These are phyloP conservation scores for Furcifer pardalis DNA, from an alignment of 2,797 vertebrate genomes.

Conservation along the genomic window DNA sequence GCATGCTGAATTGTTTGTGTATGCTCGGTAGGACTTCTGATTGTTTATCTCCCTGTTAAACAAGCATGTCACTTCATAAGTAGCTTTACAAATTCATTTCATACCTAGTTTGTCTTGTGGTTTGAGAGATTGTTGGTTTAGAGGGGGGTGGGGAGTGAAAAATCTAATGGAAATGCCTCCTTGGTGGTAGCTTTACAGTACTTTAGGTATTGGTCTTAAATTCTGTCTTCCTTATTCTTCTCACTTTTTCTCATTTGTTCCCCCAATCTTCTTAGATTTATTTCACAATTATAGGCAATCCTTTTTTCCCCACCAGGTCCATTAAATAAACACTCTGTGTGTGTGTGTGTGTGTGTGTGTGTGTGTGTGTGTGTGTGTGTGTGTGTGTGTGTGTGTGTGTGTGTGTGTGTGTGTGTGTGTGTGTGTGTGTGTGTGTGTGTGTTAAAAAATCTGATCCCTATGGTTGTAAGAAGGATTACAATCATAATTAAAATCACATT, in stretches of 20 bases:
- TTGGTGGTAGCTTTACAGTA: not conserved
- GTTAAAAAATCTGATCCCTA: no score
- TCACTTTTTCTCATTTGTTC: not conserved
- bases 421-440: no score
- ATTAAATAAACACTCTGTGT: not conserved
- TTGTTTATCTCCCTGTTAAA: not conserved
- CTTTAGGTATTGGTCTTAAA: not conserved
- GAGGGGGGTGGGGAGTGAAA: not conserved
- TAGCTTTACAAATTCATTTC: not conserved
- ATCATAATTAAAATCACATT: not conserved
- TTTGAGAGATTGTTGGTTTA: not conserved
- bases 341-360: no score
- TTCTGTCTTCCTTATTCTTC: not conserved
- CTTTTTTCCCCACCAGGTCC: not conserved
- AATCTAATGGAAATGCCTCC: not conserved
- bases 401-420: no score
- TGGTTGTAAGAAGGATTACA: not conserved
- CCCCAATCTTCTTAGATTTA: not conserved
- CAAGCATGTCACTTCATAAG: not conserved
- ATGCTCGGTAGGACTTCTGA: not conserved
- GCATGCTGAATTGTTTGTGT: not conserved
- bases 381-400: no score
- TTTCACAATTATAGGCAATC: not conserved
- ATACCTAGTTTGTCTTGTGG: not conserved
- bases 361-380: no score